These are phyloP conservation scores for Zosterops pallidus DNA, from an alignment of 2,113 vertebrate species.

Conservation along the genomic window DNA sequence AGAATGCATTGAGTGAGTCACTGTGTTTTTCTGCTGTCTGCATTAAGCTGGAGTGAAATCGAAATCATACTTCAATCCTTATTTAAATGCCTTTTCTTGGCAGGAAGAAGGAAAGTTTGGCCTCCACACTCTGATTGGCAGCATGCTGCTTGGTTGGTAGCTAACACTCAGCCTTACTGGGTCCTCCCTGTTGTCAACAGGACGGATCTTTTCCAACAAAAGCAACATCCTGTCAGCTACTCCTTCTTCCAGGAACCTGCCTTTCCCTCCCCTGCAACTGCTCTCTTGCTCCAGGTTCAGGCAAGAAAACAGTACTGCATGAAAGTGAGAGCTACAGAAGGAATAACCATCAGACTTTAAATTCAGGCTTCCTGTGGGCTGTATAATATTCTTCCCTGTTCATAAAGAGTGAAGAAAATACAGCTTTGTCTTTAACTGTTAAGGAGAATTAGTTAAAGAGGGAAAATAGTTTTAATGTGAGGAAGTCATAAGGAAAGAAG, in stretches of 20 bases:
- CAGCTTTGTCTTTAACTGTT: neutral
- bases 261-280: conserved; percentile 2
- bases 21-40: conserved; percentile 45
- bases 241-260: conserved; percentile 65
- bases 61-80: conserved; percentile 20
- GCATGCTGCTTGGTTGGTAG: conserved; percentile 17
- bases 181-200: conserved; percentile 55
- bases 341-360: neutral
- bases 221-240: conserved; percentile 58
- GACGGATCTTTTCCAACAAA: conserved; percentile 49
- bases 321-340: neutral
- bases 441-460: neutral
- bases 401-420: neutral
- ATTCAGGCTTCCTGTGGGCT: neutral
- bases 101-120: conserved; percentile 29
- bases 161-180: neutral
- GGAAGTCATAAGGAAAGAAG: neutral
- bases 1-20: conserved; percentile 47
- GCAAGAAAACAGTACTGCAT: neutral
- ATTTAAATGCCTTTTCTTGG: conserved; percentile 55
- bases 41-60: conserved; percentile 47
- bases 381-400: neutral
- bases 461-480: neutral
- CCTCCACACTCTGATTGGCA: conserved; percentile 11
- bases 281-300: conserved; percentile 39